phyloP scores from a whole-genome alignment of 2,888 invertebrate species.

The Himalopsyche anomala region DNA sequence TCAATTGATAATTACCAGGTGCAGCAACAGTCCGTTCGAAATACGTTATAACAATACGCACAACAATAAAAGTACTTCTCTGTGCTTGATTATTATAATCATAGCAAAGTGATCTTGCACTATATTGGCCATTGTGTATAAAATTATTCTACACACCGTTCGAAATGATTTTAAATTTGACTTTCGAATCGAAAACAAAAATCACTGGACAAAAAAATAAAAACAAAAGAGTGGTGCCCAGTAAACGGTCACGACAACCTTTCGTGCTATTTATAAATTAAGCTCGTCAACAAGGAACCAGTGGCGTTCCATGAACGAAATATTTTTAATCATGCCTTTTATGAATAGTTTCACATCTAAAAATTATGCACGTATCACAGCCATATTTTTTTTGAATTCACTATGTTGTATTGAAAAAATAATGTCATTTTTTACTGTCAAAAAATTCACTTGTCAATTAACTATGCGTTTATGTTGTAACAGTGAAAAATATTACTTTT shows the following conservation, averaged over 20 bases:
- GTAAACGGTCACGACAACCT: conserved; percentile 59
- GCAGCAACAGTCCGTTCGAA: neutral
- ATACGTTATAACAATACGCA: neutral
- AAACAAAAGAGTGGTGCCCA: conserved; percentile 48
- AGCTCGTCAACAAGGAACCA: conserved; percentile 21
- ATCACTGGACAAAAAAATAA: conserved; percentile 49
- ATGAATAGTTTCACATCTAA: too few species aligned
- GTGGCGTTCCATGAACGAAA: neutral
- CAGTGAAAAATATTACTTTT: too few species aligned
- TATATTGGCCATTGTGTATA: conserved; percentile 9
- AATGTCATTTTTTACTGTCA: too few species aligned
- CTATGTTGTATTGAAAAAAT: too few species aligned
- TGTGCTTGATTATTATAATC: neutral
- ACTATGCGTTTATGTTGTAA: too few species aligned
- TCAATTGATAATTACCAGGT: neutral
- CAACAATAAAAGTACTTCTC: neutral
- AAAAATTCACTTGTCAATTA: too few species aligned
- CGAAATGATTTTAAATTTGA: conserved; percentile 63
- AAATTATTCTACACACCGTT: conserved; percentile 49
- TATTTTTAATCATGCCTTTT: neutral
- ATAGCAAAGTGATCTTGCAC: conserved; percentile 3
- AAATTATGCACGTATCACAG: too few species aligned
- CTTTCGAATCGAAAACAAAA: conserved; percentile 60
- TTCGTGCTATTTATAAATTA: conserved; percentile 34
- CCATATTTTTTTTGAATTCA: too few species aligned